These are phyloP conservation scores for Hypocryptadius cinnamomeus DNA, from an alignment of 2,113 vertebrate species.

Conservation along the genomic window DNA sequence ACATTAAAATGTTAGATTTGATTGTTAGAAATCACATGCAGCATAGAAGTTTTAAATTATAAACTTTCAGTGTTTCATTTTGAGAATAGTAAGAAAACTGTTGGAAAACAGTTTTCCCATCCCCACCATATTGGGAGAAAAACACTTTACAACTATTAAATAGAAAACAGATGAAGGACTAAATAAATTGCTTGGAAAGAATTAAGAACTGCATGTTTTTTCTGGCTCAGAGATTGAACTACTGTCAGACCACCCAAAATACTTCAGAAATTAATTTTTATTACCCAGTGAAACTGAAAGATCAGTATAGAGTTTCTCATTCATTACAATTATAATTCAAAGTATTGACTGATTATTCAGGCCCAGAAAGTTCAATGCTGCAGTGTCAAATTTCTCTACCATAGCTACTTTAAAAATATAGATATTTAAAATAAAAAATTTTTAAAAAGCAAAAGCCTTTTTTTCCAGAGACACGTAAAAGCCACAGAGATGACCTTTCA, in stretches of 20 bases:
- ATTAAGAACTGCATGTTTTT: not conserved
- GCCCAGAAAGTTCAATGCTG: not conserved
- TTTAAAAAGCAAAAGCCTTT: not conserved
- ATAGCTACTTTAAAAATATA: not conserved
- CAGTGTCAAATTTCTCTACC: not conserved
- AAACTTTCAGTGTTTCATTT: not conserved
- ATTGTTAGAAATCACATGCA: not conserved
- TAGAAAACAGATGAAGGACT: not conserved
- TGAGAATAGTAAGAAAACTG: not conserved
- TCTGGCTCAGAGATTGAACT: not conserved
- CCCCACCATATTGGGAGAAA: not conserved
- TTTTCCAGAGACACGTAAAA: not conserved
- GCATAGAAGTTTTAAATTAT: not conserved
- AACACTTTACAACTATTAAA: not conserved
- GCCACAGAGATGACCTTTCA: not conserved
- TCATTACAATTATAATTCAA: not conserved
- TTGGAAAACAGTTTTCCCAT: not conserved
- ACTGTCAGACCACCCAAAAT: slow-evolving; percentile 6
- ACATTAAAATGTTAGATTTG: not conserved
- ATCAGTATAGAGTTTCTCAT: not conserved
- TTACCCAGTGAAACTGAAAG: not conserved
- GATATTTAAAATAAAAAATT: not conserved
- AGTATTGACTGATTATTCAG: not conserved
- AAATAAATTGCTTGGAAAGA: not conserved
- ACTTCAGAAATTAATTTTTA: not conserved